Conservation (phyloP, 2,797 vertebrate species). For the Aldrovandia affinis region DNA sequence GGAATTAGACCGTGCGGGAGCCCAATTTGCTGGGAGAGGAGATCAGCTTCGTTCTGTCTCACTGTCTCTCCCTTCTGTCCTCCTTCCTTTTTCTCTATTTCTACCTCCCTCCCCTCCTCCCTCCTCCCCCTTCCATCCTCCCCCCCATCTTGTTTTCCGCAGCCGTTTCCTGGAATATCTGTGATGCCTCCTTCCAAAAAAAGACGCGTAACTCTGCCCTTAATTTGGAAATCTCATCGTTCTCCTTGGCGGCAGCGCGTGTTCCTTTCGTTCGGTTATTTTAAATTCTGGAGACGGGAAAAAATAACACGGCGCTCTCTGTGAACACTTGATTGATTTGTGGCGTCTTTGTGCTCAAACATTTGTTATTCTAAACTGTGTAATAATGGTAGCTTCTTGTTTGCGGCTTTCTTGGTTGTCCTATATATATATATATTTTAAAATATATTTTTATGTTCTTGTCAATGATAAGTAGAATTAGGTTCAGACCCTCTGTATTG, state of each 20-base stretch:
- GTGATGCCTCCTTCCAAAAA: constrained; percentile 45
- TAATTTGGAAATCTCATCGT: not conserved
- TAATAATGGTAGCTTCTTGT: not conserved
- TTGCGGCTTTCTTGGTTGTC: not conserved
- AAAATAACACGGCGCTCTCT: not conserved
- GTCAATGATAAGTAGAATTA: not conserved
- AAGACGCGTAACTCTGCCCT: not conserved
- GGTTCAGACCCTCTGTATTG: not conserved
- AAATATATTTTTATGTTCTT: not conserved
- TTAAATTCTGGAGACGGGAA: not conserved
- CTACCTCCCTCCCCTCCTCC: constrained; percentile 49
- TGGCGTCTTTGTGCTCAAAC: not conserved
- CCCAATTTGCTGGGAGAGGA: constrained; percentile 80
- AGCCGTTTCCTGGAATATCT: constrained; percentile 5
- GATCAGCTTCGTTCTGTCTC: constrained; percentile 73
- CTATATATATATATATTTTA: no score
- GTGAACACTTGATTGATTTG: not conserved
- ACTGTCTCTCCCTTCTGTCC: constrained; percentile 52
- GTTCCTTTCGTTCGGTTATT: not conserved
- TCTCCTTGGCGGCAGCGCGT: not conserved
- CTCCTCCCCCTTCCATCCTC: constrained; percentile 49
- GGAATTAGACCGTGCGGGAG: constrained; percentile 89
- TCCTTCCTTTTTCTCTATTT: constrained; percentile 37
- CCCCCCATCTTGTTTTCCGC: constrained; percentile 49
- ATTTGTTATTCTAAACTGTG: no score